Percentiles rank a stretch among this genome's conserved stretches.
phyloP scores from a whole-genome alignment of 2,888 invertebrate species.

The Conops quadrifasciatus region DNA sequence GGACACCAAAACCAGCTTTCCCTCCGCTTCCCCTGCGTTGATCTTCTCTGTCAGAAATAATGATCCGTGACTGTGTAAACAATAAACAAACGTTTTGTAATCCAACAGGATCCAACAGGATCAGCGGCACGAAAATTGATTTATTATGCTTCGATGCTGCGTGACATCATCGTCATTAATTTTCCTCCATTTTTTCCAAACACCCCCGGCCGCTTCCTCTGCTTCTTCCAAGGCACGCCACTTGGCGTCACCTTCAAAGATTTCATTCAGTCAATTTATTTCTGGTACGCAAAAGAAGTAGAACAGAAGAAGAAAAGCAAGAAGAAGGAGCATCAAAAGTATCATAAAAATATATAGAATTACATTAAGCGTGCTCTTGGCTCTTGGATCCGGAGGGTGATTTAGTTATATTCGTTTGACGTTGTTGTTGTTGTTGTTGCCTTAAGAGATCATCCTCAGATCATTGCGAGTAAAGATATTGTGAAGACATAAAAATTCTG shows the following conservation, averaged over 20 bases:
- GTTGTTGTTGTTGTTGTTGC: neutral
- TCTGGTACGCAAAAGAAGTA: neutral
- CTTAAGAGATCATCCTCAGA: neutral
- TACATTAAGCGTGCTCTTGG: neutral
- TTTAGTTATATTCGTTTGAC: too few species aligned
- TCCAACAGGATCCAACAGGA: conserved; percentile 25
- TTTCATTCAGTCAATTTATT: neutral
- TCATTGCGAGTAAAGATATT: neutral
- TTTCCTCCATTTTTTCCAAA: neutral
- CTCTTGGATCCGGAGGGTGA: neutral
- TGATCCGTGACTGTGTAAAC: conserved; percentile 61
- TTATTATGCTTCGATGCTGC: conserved; percentile 17
- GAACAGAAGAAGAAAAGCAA: neutral
- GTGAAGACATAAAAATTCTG: neutral
- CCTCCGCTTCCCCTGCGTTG: neutral
- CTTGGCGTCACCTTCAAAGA: neutral
- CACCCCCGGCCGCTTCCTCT: neutral
- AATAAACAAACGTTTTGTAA: conserved; percentile 53
- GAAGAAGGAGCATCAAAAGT: neutral
- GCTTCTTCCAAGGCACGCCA: neutral
- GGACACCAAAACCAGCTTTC: neutral
- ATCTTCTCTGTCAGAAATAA: conserved; percentile 43
- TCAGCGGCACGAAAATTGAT: conserved; percentile 7
- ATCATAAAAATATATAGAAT: neutral
- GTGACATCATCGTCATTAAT: neutral